Base-by-base conservation (phyloP, 2,888 invertebrate species). In the Argyresthia goedartella region DNA sequence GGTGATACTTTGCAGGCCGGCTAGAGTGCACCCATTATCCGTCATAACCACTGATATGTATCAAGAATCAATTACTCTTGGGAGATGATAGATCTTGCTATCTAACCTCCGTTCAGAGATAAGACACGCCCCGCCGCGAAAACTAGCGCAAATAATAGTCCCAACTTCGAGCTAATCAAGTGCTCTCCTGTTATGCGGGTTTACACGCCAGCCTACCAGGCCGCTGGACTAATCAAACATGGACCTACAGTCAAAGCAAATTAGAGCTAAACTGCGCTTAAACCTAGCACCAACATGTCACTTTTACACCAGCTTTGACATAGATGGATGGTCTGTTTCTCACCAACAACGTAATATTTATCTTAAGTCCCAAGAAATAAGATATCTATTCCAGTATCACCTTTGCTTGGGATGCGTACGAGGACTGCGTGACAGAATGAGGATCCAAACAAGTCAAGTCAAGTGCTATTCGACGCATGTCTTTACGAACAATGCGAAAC, bases 61-160 rank as follows among this genome's bases (percentile, higher is more conserved):
- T 70, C 66, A 56, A 57, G 59, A 67, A 69, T 69, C 69, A 68
- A 71, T 71, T 70, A 66, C 72, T 71, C 66, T 71, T 59, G 52
- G 56, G 59, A 65, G 69, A 71, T 67, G 69, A 66, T 66, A 67
- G 71, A 66, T 66, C 25, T 25, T 25, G 25, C 25, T 25, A 25
- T 25, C 25, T 25, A 25, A 6, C 56, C 59, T 58, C 58, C 60
- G 64, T 59, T 56, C 57, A 56, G 60, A 72, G 81, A 82, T 82
- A 81, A 79, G 67, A 65, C 77, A 77, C 74, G 76, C 57, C 55
- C 66, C 62, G 67, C 57, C 55, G 66, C 62, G 67, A 65, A 71
- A 76, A 72, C 68, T 72, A 66, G 73, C 63, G 62, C 73, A 72
- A 73, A 71, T 25, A 25, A 25, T 72, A 66, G 41, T 50, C n/a